Evolutionary conservation across 2,113 vertebrate species (phyloP), one percentile per base, ranked within the genome.

Genomic region (Toxotes chatareus): DNA sequence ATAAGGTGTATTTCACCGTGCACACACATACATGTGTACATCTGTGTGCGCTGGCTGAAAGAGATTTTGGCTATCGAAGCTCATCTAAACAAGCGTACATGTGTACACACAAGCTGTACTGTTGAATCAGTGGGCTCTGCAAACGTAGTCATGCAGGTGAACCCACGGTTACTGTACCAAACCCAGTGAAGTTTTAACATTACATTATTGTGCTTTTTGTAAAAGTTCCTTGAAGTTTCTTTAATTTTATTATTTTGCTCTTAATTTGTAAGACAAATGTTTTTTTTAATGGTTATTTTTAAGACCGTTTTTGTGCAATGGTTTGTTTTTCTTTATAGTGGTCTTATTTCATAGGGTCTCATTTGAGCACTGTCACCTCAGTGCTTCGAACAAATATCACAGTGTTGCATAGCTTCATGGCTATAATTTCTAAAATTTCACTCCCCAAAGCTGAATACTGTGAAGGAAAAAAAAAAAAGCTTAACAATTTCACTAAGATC

Each of bases 171-270:
- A 70, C 82, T 81, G 72, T 72, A 80, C 62, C 59, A 76, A 84
- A 79, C 60, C 83, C 73, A 85, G 78, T 90, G 89, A 92, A 89
- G 78, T 83, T 90, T 83, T 23, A 80, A 76, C 69, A 55, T 88
- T 83, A 87, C 34, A 77, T 87, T 83, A 93, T 93, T 91, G 73
- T 95, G 92, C 95, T 96, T 96, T 96, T 96, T 94, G 95, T 95
- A 94, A 95, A 96, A 95, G 94, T 95, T 94, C 38, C 55, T 82
- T 72, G 36, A 77, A 75, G 21, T 79, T 79, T 86, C 61, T 72
- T 87, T 83, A 49, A 34, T 86, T 85, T 88, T 77, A 84, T 90
- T 69, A 86, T 91, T 91, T 90, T 92, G 82, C 82, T 94, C 86
- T 93, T 93, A 88, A 85, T 93, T 93, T 89, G 84, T 92, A 94